Base-by-base conservation (phyloP, 30 jellyfish, hydroid and myxozoan species). In the Aurelia aurita complex sp. Pacific region DNA sequence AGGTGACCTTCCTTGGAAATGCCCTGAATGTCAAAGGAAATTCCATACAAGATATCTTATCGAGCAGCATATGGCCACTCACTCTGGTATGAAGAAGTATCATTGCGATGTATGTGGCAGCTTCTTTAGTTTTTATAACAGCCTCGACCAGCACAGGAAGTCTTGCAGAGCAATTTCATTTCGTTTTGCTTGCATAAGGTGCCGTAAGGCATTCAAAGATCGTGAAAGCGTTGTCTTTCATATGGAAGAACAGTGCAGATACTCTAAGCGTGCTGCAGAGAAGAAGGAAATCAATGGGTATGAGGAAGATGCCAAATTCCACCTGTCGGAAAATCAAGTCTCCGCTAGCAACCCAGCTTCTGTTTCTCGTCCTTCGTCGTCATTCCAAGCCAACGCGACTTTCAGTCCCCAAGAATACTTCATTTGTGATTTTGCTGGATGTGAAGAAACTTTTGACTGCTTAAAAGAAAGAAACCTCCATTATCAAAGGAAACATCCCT, bases 171-270 rank as follows among this genome's bases (percentile, higher is more conserved):
- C 8, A 19, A 33, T 2, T 18, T 6, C 29, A 10, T 77, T 32
- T 61, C 77, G 43, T 11, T 77, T 6, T 63, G 87, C 77, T 2
- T 77, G 87, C 63, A 60, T 60, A 46, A 17, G 69, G 38, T 77
- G 87, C 87, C 67, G 87, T 2, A 61, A 68, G 36, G 87, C 68
- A 29, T 77, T 77, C 50, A 36, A 11, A 14, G 43, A 64, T 33
- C 87, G 65, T 17, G 3, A 29, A 10, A 65, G 65, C 4, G 87
- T 76, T 1, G 13, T 61, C 46, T 32, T 12, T 53, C 87, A 77
- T 63, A 51, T 61, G 50, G 3, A 63, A 19, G 18, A 77, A 9
- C 62, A 61, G 19, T 77, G 87, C 74, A 59, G 14, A 43, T 77
- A 77, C 74, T 23, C 33, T 55, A 10, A 17, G 9, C 52, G 34